Evolutionary conservation across 2,797 vertebrate species (phyloP).

Genomic region (Mormyrus proboscirostris): DNA sequence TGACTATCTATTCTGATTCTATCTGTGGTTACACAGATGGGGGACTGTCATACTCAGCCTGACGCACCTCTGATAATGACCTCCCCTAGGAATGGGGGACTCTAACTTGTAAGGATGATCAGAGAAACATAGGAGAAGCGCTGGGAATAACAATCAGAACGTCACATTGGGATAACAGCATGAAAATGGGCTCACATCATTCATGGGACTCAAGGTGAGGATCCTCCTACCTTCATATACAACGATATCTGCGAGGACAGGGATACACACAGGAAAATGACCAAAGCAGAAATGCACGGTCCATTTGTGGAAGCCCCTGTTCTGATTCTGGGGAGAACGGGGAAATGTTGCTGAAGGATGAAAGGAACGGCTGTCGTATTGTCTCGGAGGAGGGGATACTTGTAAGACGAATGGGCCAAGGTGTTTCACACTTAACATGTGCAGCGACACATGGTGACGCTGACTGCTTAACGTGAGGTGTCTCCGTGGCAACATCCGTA

Average conservation of each 20-base stretch:
- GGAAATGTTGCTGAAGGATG: not conserved
- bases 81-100: slow-evolving; percentile 25
- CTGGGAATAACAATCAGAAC: not conserved
- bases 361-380: not conserved
- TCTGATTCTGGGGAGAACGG: not conserved
- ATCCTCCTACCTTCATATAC: not conserved
- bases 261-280: not conserved
- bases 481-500: not conserved
- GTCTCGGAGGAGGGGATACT: not conserved
- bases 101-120: not conserved
- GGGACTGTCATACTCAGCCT: slow-evolving; percentile 26
- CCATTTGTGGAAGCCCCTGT: not conserved
- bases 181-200: not conserved
- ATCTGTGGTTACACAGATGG: not conserved
- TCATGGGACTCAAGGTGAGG: not conserved
- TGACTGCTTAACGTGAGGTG: not conserved
- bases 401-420: not conserved
- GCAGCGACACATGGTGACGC: not conserved
- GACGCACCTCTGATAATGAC: slow-evolving; percentile 51
- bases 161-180: not conserved
- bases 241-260: not conserved
- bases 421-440: not conserved
- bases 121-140: not conserved
- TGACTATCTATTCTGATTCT: not conserved
- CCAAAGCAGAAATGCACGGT: not conserved